Base-by-base conservation (phyloP, 2,797 vertebrate species). In the Phoeniculus purpureus region DNA sequence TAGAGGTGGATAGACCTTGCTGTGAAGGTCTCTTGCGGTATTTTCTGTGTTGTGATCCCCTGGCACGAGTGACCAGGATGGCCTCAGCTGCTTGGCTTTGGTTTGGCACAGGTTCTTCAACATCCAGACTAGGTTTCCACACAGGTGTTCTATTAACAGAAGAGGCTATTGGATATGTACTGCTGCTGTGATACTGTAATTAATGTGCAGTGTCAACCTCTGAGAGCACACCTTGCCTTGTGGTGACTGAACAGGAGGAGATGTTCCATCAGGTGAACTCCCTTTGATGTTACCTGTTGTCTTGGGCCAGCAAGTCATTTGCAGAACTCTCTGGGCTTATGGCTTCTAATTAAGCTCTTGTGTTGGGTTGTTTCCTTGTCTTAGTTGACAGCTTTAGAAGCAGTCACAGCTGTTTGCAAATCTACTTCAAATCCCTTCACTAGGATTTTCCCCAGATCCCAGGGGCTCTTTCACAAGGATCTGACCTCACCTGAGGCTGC, bases 381-480 rank as follows among this genome's bases (percentile, higher is more conserved):
- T 45, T 56, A 52, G 37, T 2, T 47, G 79, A 20, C 45, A 60
- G 26, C 51, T 79, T 70, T 27, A 18, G 48, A 32, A 68, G 10
- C 64, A 61, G 8, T 6, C 70, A 8, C 1, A 1, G n/a, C 29
- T 29, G 16, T 2, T 51, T 9, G 43, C 0, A 2, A 71, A 22
- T 5, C 22, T 51, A 1, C 65, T 37, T 26, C 32, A 34, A 22
- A 15, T 43, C 20, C n/a, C 61, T 78, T 15, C 0, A 1, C 19
- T 10, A 4, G 45, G 52, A 34, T 48, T 61, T 58, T 19, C 74
- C 86, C 45, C 76, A 22, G 76, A 2, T 83, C 37, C 31, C 22
- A 9, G 62, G 21, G 45, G 31, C 11, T 23, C 51, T 34, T 34
- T 17, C 8, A 6, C 54, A 7, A 29, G 64, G 34, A 5, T 12